A percentile compares a stretch with the other conserved stretches of the same genome.
Conservation (phyloP, 2,888 invertebrate species). For the Xanthia icteritia region DNA sequence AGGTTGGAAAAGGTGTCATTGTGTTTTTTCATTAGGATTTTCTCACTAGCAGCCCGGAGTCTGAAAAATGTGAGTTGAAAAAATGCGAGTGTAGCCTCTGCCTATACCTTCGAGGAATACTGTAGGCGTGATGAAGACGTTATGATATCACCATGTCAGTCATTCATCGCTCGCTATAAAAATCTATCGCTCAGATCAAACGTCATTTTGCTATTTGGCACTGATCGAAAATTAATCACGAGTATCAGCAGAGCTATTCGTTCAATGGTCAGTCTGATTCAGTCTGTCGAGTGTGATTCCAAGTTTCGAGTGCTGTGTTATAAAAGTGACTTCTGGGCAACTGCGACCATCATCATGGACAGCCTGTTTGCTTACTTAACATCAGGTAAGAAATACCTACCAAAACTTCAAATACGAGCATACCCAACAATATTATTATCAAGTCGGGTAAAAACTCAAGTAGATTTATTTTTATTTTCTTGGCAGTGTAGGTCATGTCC, state of each 20-base stretch:
- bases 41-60: not conserved
- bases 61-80: not conserved
- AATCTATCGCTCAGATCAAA: constrained; percentile 27
- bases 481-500: not conserved
- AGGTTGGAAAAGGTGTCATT: not conserved
- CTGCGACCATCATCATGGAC: constrained; percentile 27
- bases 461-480: not conserved
- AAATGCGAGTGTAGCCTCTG: not conserved
- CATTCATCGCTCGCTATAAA: constrained; percentile 40
- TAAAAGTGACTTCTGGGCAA: constrained; percentile 27
- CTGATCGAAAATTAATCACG: constrained; percentile 30
- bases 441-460: not conserved
- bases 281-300: constrained; percentile 17
- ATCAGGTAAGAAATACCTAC: constrained; percentile 27
- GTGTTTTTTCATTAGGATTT: not conserved
- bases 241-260: not conserved
- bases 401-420: not conserved
- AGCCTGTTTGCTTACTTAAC: constrained; percentile 39
- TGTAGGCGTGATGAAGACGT: not conserved
- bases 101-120: not conserved
- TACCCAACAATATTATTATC: not conserved
- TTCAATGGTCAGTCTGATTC: constrained; percentile 8
- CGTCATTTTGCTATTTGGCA: constrained; percentile 46
- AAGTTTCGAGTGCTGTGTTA: constrained; percentile 34
- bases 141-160: constrained; percentile 24